Conservation (phyloP, 2,888 invertebrate genomes). For the Leptinotarsa haldemani region DNA sequence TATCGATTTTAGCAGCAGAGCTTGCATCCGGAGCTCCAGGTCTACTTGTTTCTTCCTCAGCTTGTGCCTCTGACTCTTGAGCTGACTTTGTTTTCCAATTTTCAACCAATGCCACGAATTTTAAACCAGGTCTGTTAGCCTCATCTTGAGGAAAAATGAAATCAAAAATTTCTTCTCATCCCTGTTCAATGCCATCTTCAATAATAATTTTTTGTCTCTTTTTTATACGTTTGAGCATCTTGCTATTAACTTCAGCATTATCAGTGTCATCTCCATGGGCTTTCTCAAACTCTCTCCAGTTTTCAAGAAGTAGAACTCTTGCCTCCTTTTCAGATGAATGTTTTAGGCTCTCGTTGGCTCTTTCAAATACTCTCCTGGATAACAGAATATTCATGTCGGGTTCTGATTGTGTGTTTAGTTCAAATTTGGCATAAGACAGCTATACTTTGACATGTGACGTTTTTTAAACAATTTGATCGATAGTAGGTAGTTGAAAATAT, state of each 20-base stretch:
- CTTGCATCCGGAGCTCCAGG: too few species aligned
- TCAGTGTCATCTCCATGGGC: slow-evolving; percentile 81
- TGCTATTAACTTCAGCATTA: slow-evolving; percentile 79
- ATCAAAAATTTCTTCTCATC: slow-evolving; percentile 99
- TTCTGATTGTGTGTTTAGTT: slow-evolving; percentile 76
- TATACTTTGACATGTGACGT: slow-evolving; percentile 98
- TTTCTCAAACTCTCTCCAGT: slow-evolving; percentile 93
- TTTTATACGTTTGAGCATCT: slow-evolving; percentile 95
- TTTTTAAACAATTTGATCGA: too few species aligned
- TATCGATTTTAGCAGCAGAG: too few species aligned
- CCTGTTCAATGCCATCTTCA: slow-evolving; percentile 94
- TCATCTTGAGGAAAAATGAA: slow-evolving; percentile 99
- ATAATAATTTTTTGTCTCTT: slow-evolving; percentile 92
- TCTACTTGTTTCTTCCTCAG: too few species aligned
- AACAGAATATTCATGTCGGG: slow-evolving; percentile 73
- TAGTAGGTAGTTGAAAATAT: too few species aligned
- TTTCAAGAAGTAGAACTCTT: slow-evolving; percentile 91
- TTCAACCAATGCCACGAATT: slow-evolving; percentile 94
- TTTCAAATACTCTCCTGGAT: slow-evolving; percentile 87
- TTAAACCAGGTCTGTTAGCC: slow-evolving; percentile 92
- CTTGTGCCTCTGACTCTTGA: too few species aligned
- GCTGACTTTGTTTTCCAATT: slow-evolving; percentile 82
- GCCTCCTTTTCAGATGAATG: slow-evolving; percentile 85
- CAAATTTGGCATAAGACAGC: slow-evolving; percentile 98
- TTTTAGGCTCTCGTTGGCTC: slow-evolving; percentile 85